These are phyloP conservation scores for Hemicordylus capensis DNA, from an alignment of 2,113 vertebrate species.

Conservation along the genomic window DNA sequence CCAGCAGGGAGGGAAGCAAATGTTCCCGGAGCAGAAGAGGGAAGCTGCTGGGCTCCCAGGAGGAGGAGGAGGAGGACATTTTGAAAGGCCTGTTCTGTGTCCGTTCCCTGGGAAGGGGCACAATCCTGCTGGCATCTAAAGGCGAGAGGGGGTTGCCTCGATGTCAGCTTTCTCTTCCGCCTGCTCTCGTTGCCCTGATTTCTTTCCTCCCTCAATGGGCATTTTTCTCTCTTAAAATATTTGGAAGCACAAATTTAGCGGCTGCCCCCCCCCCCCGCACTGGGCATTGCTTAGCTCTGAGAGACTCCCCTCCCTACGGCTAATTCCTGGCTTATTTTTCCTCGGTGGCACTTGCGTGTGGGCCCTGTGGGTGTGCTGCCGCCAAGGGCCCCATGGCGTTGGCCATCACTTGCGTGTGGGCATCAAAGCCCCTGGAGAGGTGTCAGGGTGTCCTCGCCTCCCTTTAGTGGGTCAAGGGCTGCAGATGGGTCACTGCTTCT, in stretches of 20 bases:
- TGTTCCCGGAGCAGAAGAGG: neutral
- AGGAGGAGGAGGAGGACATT: constrained; percentile 43
- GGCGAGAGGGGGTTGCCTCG: neutral
- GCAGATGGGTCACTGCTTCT: too few relatives aligned
- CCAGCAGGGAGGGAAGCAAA: neutral
- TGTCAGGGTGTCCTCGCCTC: neutral
- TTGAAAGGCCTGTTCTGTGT: neutral
- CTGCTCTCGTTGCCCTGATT: accelerated
- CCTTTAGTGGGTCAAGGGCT: too few relatives aligned
- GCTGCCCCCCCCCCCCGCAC: too few relatives aligned
- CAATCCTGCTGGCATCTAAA: accelerated
- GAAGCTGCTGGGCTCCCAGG: constrained; percentile 23
- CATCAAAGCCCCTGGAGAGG: neutral
- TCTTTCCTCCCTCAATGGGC: accelerated
- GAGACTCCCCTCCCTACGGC: neutral
- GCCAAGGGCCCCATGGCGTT: neutral
- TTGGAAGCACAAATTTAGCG: accelerated
- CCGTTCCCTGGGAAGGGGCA: accelerated
- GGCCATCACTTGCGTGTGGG: accelerated
- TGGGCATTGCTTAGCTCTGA: too few relatives aligned
- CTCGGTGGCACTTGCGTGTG: neutral
- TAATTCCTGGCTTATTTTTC: neutral
- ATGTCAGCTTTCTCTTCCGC: neutral
- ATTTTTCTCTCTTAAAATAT: accelerated
- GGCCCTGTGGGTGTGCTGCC: neutral